Conservation (phyloP, 92 coral and sea anemone genomes). For the Epizoanthus scotinus region DNA sequence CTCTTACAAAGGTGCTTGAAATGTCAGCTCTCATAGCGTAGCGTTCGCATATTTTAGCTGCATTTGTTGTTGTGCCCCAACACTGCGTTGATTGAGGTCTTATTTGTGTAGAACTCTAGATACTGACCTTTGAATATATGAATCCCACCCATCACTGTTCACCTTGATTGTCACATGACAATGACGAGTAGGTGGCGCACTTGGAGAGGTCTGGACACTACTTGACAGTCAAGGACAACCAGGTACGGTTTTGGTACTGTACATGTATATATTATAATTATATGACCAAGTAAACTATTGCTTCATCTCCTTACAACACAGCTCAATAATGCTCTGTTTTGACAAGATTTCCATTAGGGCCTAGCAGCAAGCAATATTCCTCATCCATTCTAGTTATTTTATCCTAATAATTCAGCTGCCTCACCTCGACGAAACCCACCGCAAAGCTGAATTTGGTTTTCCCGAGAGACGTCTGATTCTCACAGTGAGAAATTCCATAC, state of each 20-base stretch:
- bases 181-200: conserved; percentile 97
- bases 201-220: conserved; percentile 99
- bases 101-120: conserved; percentile 91
- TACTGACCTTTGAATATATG: conserved; percentile 97
- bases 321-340: background rate
- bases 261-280: too few species aligned
- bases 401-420: too few species aligned
- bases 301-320: background rate
- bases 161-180: conserved; percentile 73
- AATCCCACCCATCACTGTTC: conserved; percentile 76
- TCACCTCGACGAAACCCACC: too few species aligned
- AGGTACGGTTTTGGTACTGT: too few species aligned
- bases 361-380: too few species aligned
- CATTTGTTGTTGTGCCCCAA: conserved; percentile 10
- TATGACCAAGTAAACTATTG: conserved; percentile 93
- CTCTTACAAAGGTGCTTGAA: too few species aligned
- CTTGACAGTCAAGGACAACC: conserved; percentile 99
- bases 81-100: conserved; percentile 56
- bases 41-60: background rate
- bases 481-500: too few species aligned
- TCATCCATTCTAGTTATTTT: too few species aligned
- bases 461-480: too few species aligned
- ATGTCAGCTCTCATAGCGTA: too few species aligned
- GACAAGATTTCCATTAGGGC: too few species aligned
- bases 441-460: too few species aligned